A percentile compares a stretch with the other conserved stretches of the same genome.
Evolutionary conservation across 2,888 invertebrate species (phyloP).

Genomic region (Polydrusus pterygomalis): DNA sequence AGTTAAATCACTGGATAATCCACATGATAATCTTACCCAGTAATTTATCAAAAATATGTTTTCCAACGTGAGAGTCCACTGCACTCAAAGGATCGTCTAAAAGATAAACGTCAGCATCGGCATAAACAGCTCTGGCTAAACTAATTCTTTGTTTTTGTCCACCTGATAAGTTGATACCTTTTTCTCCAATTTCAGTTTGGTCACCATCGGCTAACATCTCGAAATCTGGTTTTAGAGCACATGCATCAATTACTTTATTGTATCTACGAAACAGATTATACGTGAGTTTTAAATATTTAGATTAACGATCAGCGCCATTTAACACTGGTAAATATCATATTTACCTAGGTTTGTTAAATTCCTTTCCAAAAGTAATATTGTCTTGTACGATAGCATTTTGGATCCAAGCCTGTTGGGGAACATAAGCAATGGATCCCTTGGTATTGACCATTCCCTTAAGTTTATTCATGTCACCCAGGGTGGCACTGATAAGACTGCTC

Average conservation of each 20-base stretch:
- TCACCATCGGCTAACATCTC: slow-evolving; percentile 74
- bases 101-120: slow-evolving; percentile 89
- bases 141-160: slow-evolving; percentile 94
- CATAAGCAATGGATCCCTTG: slow-evolving; percentile 73
- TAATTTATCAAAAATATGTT: slow-evolving; percentile 66
- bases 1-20: too few species aligned
- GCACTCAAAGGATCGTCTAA: slow-evolving; percentile 96
- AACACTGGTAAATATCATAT: too few species aligned
- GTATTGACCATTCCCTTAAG: slow-evolving; percentile 63
- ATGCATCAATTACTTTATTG: slow-evolving; percentile 66
- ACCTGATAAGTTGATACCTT: slow-evolving; percentile 81
- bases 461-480: slow-evolving; percentile 73
- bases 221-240: slow-evolving; percentile 73
- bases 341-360: slow-evolving; percentile 62
- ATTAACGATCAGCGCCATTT: too few species aligned
- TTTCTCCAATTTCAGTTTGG: slow-evolving; percentile 76
- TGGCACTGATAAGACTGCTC: slow-evolving; percentile 71
- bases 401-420: slow-evolving; percentile 76
- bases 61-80: slow-evolving; percentile 97
- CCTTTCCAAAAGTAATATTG: slow-evolving; percentile 73
- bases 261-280: slow-evolving; percentile 45
- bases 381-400: slow-evolving; percentile 73
- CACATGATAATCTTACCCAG: slow-evolving; percentile 1
- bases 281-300: too few species aligned
- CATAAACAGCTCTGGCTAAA: slow-evolving; percentile 92